These are phyloP conservation scores for Ammodytes marinus DNA, from an alignment of 2,113 vertebrate species.

Conservation along the genomic window DNA sequence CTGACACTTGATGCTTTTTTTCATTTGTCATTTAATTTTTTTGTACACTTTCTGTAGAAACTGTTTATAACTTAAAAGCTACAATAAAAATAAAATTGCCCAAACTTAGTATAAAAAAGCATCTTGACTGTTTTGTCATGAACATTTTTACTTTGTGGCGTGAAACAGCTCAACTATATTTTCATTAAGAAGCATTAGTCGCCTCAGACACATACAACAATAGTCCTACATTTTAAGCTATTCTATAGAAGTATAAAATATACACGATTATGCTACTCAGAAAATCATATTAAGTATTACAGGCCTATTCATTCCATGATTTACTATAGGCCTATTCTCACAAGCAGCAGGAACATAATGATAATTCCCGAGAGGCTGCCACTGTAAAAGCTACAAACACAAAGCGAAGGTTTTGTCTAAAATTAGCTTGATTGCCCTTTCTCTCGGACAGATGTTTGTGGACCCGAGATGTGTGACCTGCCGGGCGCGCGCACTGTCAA, in stretches of 20 bases:
- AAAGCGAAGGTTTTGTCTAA: neutral
- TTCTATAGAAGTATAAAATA: no score
- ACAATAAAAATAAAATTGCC: neutral
- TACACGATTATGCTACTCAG: no score
- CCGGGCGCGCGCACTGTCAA: slow-evolving; percentile 78
- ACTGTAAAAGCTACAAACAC: neutral
- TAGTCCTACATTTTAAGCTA: no score
- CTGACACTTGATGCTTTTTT: neutral
- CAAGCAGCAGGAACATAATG: no score
- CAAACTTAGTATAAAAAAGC: no score
- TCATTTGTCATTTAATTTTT: neutral
- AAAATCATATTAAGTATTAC: no score
- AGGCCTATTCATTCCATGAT: no score
- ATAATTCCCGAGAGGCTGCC: neutral
- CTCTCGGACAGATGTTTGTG: slow-evolving; percentile 47
- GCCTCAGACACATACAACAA: no score
- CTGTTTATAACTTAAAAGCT: neutral
- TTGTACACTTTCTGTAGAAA: neutral
- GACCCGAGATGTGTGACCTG: slow-evolving; percentile 67
- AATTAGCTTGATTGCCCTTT: neutral
- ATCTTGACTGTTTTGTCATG: no score
- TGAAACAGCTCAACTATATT: neutral
- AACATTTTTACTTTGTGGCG: neutral
- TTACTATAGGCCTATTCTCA: no score
- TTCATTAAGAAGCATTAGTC: neutral